phyloP scores from a whole-genome alignment of 2,888 invertebrate genomes.

The Bunonema sp. region DNA sequence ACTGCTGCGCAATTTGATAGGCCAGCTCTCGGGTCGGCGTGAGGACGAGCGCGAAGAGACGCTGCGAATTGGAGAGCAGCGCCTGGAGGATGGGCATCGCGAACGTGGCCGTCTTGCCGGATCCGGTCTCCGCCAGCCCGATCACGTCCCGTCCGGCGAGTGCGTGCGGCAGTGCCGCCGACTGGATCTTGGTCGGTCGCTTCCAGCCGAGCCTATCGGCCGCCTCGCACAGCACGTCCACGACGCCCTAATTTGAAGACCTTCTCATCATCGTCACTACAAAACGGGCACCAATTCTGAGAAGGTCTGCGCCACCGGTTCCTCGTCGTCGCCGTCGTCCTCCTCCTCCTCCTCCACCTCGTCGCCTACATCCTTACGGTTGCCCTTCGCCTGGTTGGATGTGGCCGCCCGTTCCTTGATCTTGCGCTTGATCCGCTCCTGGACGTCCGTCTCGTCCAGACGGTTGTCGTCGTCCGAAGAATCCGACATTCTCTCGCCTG shows the following conservation, averaged over 20 bases:
- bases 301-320: conserved; percentile 11
- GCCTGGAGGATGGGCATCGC: conserved; percentile 84
- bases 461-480: too few relatives aligned
- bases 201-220: conserved; percentile 85
- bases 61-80: conserved; percentile 72
- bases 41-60: conserved; percentile 76
- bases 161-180: conserved; percentile 77
- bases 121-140: conserved; percentile 65
- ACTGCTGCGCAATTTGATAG: conserved; percentile 92
- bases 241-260: conserved; percentile 57
- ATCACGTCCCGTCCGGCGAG: conserved; percentile 68
- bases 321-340: conserved; percentile 8
- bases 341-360: conserved; percentile 2
- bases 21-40: conserved; percentile 95
- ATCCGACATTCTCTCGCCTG: too few relatives aligned
- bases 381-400: neutral
- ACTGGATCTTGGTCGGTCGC: conserved; percentile 80
- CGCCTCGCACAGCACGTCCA: conserved; percentile 74
- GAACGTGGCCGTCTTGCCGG: conserved; percentile 93
- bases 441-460: too few relatives aligned
- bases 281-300: conserved; percentile 10
- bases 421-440: too few relatives aligned
- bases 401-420: too few relatives aligned
- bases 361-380: conserved; percentile 3
- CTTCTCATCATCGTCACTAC: neutral